A percentile compares a stretch with the other conserved stretches of the same genome.
These are phyloP conservation scores for Pempheris klunzingeri DNA, from an alignment of 2,797 vertebrate species.

Conservation along the genomic window DNA sequence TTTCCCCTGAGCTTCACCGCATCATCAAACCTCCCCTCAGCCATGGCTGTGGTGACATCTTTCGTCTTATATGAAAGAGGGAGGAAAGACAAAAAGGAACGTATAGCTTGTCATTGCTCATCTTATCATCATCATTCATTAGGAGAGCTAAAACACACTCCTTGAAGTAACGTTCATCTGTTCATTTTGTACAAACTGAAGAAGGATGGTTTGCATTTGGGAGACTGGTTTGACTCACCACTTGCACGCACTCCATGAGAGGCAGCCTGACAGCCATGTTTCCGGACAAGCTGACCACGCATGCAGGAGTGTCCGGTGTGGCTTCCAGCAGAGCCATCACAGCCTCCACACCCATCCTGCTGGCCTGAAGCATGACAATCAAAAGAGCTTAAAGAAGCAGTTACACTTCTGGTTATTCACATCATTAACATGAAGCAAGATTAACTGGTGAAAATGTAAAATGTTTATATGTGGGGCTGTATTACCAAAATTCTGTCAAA, in stretches of 20 bases:
- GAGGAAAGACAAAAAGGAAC: neutral
- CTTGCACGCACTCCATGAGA: constrained; percentile 95
- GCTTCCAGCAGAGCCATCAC: constrained; percentile 95
- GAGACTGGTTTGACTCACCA: constrained; percentile 85
- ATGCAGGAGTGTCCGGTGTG: constrained; percentile 93
- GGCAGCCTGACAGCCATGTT: constrained; percentile 93
- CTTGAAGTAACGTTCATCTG: neutral
- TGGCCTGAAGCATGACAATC: constrained; percentile 82
- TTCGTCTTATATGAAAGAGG: constrained; percentile 87
- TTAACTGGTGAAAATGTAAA: neutral
- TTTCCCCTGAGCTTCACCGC: constrained; percentile 94
- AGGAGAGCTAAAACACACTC: neutral
- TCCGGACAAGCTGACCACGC: constrained; percentile 94
- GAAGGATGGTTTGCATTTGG: neutral
- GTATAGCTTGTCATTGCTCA: neutral
- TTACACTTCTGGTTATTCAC: neutral
- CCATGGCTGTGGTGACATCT: constrained; percentile 95
- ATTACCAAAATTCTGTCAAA: constrained; percentile 94
- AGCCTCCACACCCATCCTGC: constrained; percentile 95
- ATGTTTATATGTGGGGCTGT: neutral
- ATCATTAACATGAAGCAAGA: neutral
- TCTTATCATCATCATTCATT: neutral
- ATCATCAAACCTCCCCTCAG: constrained; percentile 89
- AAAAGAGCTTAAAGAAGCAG: constrained; percentile 1
- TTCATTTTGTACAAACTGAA: neutral